A percentile compares a stretch with the other conserved stretches of the same genome.
Conservation (phyloP, 2,888 invertebrate genomes). For the Chalcis sispes region DNA sequence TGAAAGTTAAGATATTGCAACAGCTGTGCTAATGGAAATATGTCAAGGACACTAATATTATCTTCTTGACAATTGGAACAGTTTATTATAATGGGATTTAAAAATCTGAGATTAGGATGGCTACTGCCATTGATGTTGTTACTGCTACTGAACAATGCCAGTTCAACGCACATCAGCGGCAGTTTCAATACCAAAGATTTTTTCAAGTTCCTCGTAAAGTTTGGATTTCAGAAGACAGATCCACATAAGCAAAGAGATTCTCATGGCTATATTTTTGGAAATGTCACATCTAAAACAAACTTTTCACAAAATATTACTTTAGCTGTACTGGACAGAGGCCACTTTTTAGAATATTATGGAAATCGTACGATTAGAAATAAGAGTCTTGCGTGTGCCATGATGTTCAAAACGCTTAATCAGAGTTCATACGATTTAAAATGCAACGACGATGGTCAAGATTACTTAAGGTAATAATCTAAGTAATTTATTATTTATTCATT, state of each 20-base stretch:
- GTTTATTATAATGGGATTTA: conserved; percentile 18
- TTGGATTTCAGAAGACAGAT: conserved; percentile 97
- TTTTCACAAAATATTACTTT: conserved; percentile 86
- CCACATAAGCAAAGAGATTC: conserved; percentile 89
- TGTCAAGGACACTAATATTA: conserved; percentile 32
- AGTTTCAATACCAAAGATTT: conserved; percentile 84
- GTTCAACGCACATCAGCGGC: conserved; percentile 80
- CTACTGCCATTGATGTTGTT: conserved; percentile 49
- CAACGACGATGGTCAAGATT: conserved; percentile 85
- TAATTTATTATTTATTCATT: neutral
- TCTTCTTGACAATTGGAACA: conserved; percentile 51
- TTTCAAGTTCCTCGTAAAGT: conserved; percentile 95
- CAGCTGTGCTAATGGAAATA: conserved; percentile 50
- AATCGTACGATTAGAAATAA: conserved; percentile 83
- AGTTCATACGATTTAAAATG: conserved; percentile 92
- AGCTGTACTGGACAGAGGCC: conserved; percentile 92
- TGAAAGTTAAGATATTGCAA: conserved; percentile 1
- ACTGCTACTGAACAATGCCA: conserved; percentile 45
- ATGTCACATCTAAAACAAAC: conserved; percentile 86
- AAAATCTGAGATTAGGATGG: conserved; percentile 38
- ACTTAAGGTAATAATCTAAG: conserved; percentile 77
- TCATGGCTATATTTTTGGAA: conserved; percentile 97
- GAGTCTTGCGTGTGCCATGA: conserved; percentile 86
- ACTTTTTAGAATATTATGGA: conserved; percentile 93
- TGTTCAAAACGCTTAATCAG: conserved; percentile 90